phyloP scores from a whole-genome alignment of 2,888 invertebrate genomes.

The Meliscaeva auricollis region DNA sequence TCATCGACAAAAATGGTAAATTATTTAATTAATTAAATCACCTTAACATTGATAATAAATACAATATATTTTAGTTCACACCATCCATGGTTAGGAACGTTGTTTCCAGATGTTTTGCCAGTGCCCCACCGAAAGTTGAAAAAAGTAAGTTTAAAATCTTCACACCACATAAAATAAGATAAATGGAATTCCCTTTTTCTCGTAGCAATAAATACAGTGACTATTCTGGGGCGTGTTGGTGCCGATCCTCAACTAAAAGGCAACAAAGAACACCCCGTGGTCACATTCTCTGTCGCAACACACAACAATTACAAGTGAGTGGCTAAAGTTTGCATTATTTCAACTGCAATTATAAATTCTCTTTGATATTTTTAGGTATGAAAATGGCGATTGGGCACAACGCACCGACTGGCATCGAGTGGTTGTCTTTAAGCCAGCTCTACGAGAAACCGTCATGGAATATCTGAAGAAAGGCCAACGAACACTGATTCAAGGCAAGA shows the following conservation, averaged over 20 bases:
- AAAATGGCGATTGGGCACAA: constrained; percentile 91
- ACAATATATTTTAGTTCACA: constrained; percentile 45
- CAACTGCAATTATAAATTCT: not conserved
- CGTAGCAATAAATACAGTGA: constrained; percentile 92
- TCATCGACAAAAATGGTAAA: constrained; percentile 54
- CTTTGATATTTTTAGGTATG: constrained; percentile 84
- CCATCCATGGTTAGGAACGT: constrained; percentile 11
- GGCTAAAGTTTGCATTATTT: not conserved
- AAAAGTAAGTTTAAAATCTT: constrained; percentile 77
- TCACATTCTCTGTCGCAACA: constrained; percentile 95
- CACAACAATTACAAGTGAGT: constrained; percentile 90
- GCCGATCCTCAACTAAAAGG: constrained; percentile 95
- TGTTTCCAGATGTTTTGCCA: constrained; percentile 45
- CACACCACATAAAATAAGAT: too few relatives aligned
- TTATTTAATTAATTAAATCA: not conserved
- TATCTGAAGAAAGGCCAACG: constrained; percentile 94
- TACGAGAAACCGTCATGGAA: constrained; percentile 91
- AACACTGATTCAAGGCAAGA: constrained; percentile 91
- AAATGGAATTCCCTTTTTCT: not conserved
- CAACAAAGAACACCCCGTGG: constrained; percentile 91
- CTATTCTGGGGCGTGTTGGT: constrained; percentile 93
- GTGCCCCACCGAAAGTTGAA: constrained; percentile 78
- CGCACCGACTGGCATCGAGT: constrained; percentile 97
- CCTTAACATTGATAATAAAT: not conserved
- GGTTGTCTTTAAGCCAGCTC: constrained; percentile 92